Conservation (phyloP, 2,888 invertebrate species). For the Phaonia tiefii region DNA sequence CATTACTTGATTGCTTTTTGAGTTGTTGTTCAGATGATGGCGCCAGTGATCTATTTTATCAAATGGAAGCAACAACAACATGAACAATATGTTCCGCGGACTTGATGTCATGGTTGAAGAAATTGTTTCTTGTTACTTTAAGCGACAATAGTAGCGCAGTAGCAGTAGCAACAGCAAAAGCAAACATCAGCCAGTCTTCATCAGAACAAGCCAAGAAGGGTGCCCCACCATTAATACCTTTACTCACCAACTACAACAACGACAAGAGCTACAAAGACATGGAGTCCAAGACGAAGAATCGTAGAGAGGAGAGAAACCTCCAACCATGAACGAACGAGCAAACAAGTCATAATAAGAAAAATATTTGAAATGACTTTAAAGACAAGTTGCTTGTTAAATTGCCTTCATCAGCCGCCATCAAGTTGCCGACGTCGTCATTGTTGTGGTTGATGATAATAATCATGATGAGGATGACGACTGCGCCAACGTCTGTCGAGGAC, state of each 20-base stretch:
- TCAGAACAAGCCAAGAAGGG: not conserved
- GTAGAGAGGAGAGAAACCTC: no score
- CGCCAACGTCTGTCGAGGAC: not conserved
- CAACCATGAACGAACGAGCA: not conserved
- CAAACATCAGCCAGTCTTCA: not conserved
- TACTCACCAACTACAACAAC: slow-evolving; percentile 37
- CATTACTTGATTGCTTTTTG: slow-evolving; percentile 15
- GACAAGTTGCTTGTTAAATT: slow-evolving; percentile 57
- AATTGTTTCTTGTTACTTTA: slow-evolving; percentile 36
- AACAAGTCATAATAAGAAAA: slow-evolving; percentile 21
- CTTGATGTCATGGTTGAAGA: slow-evolving; percentile 56
- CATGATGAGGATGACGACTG: slow-evolving; percentile 16
- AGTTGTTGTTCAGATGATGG: slow-evolving; percentile 33
- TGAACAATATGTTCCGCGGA: slow-evolving; percentile 24
- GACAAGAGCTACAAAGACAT: slow-evolving; percentile 9
- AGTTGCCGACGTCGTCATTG: slow-evolving; percentile 31
- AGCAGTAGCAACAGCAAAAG: slow-evolving; percentile 27
- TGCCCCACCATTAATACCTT: slow-evolving; percentile 5
- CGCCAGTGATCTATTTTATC: slow-evolving; percentile 47
- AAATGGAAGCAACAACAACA: slow-evolving; percentile 17
- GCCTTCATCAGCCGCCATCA: slow-evolving; percentile 63
- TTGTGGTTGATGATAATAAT: not conserved
- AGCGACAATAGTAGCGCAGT: slow-evolving; percentile 18
- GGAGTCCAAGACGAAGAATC: not conserved
- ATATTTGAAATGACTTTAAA: slow-evolving; percentile 36